Percentiles rank a stretch among this genome's conserved stretches.
phyloP scores from a whole-genome alignment of 2,797 vertebrate genomes.

The Molossus alvarezi region DNA sequence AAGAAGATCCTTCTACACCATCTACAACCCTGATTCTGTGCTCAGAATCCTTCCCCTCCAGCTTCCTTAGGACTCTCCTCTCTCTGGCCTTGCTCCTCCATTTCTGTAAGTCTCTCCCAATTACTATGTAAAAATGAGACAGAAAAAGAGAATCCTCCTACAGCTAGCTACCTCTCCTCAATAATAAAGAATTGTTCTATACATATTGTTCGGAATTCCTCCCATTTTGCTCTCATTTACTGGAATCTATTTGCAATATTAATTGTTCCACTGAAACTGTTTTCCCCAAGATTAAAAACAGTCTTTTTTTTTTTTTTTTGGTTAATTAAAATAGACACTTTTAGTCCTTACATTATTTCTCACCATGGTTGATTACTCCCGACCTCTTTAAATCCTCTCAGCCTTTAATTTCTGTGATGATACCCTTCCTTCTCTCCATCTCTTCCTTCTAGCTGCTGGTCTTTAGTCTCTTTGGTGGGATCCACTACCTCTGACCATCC shows the following conservation, averaged over 20 bases:
- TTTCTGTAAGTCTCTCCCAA: slow-evolving; percentile 24
- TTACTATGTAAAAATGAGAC: not conserved
- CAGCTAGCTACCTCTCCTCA: not conserved
- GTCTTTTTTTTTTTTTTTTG: not conserved
- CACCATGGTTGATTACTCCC: not conserved
- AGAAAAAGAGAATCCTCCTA: not conserved
- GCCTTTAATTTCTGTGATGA: not conserved
- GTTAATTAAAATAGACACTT: not conserved
- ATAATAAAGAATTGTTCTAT: not conserved
- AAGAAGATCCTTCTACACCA: not conserved
- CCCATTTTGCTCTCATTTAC: slow-evolving; percentile 12
- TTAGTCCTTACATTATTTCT: not conserved
- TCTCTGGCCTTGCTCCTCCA: not conserved
- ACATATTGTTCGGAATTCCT: not conserved
- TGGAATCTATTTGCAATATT: slow-evolving; percentile 22
- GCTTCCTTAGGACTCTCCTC: not conserved
- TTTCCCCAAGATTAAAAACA: not conserved
- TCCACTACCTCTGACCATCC: not conserved
- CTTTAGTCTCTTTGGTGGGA: not conserved
- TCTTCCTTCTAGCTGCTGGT: not conserved
- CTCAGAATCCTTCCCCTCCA: not conserved
- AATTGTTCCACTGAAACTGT: not conserved
- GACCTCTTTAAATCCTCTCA: not conserved
- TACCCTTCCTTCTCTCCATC: not conserved
- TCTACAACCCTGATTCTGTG: not conserved